A percentile compares a stretch with the other conserved stretches of the same genome.
Conservation (phyloP, 2,888 invertebrate genomes). For the Agriopis marginaria region DNA sequence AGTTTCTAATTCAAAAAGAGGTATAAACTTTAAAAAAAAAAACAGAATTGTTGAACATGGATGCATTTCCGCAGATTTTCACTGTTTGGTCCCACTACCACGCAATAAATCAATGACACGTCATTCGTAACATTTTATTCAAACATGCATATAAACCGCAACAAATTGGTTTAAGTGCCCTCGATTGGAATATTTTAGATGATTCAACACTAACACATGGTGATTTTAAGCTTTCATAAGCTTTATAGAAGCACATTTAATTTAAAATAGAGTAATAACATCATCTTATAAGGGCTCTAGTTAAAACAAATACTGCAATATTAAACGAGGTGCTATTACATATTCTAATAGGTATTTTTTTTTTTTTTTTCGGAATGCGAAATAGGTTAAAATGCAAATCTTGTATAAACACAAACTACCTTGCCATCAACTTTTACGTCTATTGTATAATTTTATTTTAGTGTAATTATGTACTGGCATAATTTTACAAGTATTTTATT, state of each 20-base stretch:
- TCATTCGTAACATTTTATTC: slow-evolving; percentile 11
- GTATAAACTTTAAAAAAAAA: too few relatives aligned
- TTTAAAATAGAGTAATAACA: background rate
- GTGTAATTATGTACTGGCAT: too few relatives aligned
- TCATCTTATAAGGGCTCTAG: background rate
- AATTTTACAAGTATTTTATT: too few relatives aligned
- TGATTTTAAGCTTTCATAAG: background rate
- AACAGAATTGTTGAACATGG: too few relatives aligned
- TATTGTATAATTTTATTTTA: too few relatives aligned
- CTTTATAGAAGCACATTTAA: background rate
- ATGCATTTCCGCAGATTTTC: background rate
- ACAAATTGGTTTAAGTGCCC: slow-evolving; percentile 31
- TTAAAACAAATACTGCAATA: too few relatives aligned
- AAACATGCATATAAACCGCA: slow-evolving; percentile 33
- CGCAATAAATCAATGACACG: slow-evolving; percentile 13
- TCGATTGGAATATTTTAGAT: slow-evolving; percentile 19
- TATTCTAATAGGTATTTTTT: too few relatives aligned
- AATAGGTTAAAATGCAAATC: too few relatives aligned
- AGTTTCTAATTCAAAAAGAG: background rate
- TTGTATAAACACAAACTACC: too few relatives aligned
- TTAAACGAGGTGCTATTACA: too few relatives aligned
- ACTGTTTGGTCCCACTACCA: background rate
- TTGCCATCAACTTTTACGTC: background rate
- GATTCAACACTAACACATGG: slow-evolving; percentile 17
- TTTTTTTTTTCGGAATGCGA: too few relatives aligned